Percentiles rank a stretch among this genome's conserved stretches.
Conservation (phyloP, 2,888 invertebrate genomes). For the Caenorhabditis becei region DNA sequence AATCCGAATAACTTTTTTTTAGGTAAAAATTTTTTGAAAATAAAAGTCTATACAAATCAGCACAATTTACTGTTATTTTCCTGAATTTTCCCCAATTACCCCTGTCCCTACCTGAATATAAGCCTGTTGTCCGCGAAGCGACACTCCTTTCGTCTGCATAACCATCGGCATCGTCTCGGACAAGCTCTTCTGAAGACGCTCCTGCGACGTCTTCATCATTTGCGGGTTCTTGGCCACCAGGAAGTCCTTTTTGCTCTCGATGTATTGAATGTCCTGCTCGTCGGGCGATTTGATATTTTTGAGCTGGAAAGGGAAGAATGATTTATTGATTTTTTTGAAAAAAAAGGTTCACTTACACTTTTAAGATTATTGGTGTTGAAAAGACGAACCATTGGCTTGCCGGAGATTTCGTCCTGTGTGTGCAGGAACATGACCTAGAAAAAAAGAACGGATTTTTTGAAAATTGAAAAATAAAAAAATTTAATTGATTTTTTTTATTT, state of each 20-base stretch:
- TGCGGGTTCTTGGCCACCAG: constrained; percentile 23
- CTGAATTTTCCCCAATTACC: no score
- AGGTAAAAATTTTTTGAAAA: no score
- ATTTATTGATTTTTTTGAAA: neutral
- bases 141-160: constrained; percentile 26
- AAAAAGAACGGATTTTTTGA: no score
- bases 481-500: neutral
- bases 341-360: neutral
- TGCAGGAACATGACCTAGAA: neutral
- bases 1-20: no score
- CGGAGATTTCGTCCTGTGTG: neutral
- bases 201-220: constrained; percentile 2
- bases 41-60: no score
- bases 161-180: neutral
- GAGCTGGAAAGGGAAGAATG: neutral
- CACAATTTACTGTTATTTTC: no score
- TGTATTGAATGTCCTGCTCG: neutral
- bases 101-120: no score
- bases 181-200: constrained; percentile 22
- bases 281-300: neutral
- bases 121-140: constrained; percentile 61
- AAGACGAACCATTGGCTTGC: neutral
- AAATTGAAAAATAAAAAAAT: neutral
- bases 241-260: constrained; percentile 6
- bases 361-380: neutral